Base-by-base conservation (phyloP, 92 coral and sea anemone species). In the Heteractis magnifica region DNA sequence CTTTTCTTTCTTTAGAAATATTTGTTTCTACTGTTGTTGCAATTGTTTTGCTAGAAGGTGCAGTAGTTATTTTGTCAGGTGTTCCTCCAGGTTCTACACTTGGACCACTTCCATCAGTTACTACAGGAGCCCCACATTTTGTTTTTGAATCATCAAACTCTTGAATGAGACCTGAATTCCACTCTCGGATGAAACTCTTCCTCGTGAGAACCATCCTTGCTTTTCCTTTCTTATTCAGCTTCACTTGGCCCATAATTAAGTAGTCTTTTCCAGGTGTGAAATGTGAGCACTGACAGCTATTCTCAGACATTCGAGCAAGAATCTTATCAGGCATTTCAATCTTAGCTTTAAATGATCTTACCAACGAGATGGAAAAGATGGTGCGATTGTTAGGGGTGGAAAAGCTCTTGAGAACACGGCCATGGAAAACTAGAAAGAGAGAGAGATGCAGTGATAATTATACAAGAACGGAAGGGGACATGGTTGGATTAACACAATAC, bases 181-280 rank as follows among this genome's bases (percentile, higher is more conserved):
- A 88, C 34, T 75, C 77, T 52, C 49, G 81, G 23, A 88, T 19
- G 48, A 74, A 88, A 21, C 91, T 88, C 49, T 84, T 82, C n/a
- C 75, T 23, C 15, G 82, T 75, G 13, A 88, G 70, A 26, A 65
- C 80, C n/a, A 88, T 74, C 34, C 79, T 34, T 5, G 19, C 44
- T 21, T 52, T 79, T 41, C 82, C 79, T 41, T 79, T 71, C 62
- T 56, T 84, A 65, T 58, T 79, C n/a, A 41, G 10, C 26, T 65
- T 59, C 52, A 79, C 77, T 15, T 77, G 86, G 0, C 91, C 91
- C 34, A 88, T 21, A 5, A 88, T 76, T 2, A 88, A 58, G 50
- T 84, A 88, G 14, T 84, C 82, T 49, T 55, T 75, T 16, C 79
- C 83, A 6, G 79, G 53, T 1, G 49, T 41, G 7, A 88, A 74